Evolutionary conservation across 2,797 vertebrate genomes (phyloP).

Genomic region (Vultur gryphus): DNA sequence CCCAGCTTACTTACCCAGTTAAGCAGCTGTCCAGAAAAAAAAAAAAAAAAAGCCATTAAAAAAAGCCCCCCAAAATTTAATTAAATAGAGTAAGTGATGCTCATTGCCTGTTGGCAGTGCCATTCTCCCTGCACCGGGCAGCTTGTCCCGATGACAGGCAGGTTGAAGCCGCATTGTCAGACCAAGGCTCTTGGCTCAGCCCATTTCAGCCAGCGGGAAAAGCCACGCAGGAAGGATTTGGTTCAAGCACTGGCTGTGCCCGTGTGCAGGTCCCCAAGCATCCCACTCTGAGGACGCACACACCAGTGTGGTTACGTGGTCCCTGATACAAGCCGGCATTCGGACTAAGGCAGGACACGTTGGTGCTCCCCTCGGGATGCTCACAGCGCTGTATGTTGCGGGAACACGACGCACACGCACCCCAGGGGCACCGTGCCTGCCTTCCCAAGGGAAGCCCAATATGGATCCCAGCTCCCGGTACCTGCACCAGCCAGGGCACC

Average conservation of each 20-base stretch:
- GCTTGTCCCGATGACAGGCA: not conserved
- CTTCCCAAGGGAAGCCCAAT: not conserved
- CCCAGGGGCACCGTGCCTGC: not conserved
- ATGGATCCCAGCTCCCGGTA: fast-evolving
- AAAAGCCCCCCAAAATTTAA: not conserved
- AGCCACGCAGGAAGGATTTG: not conserved
- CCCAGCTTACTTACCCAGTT: not conserved
- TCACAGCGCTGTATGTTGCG: fast-evolving
- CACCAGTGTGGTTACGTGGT: fast-evolving
- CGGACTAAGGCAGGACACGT: fast-evolving
- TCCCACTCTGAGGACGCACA: not conserved
- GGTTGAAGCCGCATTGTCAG: fast-evolving
- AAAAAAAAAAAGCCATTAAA: not conserved
- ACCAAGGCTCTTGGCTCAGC: not conserved
- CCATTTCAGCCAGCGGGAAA: fast-evolving
- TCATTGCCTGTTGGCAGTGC: not conserved
- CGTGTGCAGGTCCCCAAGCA: fast-evolving
- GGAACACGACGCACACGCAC: fast-evolving
- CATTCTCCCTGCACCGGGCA: not conserved
- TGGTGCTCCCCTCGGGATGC: not conserved
- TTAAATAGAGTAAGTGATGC: not conserved
- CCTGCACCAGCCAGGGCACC: not conserved
- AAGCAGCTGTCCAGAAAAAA: not conserved
- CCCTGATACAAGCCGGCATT: fast-evolving
- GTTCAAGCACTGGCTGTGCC: not conserved